Percentiles rank a stretch among this genome's conserved stretches.
Evolutionary conservation across 2,113 vertebrate species (phyloP).

Genomic region (Aleadryas rufinucha): DNA sequence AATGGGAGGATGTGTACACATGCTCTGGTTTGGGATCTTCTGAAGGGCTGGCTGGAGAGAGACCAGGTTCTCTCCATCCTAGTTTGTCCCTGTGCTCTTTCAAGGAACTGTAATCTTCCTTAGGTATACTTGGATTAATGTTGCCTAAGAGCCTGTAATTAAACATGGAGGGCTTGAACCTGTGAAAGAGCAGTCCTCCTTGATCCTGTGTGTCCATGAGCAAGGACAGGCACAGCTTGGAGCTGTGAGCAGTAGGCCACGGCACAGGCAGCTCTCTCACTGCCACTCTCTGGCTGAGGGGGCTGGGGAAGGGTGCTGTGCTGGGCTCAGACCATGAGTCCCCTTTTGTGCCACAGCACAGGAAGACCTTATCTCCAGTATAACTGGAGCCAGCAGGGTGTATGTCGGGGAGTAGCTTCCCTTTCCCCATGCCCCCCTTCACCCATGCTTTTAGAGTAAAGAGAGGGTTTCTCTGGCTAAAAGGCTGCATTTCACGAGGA

Average conservation of each 20-base stretch:
- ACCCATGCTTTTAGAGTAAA: not conserved
- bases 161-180: not conserved
- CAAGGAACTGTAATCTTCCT: not conserved
- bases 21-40: not conserved
- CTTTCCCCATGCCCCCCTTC: not conserved
- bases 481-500: conserved; percentile 2
- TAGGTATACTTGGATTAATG: not conserved
- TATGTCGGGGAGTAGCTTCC: not conserved
- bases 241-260: not conserved
- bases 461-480: conserved; percentile 10
- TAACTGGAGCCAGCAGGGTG: not conserved
- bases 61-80: not conserved
- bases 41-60: not conserved
- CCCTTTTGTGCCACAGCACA: not conserved
- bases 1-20: not conserved
- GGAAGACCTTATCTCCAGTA: not conserved
- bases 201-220: fast-evolving
- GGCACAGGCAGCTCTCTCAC: not conserved
- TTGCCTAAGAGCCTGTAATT: not conserved
- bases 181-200: not conserved
- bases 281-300: fast-evolving
- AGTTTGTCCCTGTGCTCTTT: not conserved
- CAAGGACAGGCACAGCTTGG: fast-evolving
- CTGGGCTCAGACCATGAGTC: not conserved
- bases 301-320: not conserved